A percentile compares a stretch with the other conserved stretches of the same genome.
phyloP scores from a whole-genome alignment of 2,113 vertebrate genomes.

The Miniopterus natalensis region DNA sequence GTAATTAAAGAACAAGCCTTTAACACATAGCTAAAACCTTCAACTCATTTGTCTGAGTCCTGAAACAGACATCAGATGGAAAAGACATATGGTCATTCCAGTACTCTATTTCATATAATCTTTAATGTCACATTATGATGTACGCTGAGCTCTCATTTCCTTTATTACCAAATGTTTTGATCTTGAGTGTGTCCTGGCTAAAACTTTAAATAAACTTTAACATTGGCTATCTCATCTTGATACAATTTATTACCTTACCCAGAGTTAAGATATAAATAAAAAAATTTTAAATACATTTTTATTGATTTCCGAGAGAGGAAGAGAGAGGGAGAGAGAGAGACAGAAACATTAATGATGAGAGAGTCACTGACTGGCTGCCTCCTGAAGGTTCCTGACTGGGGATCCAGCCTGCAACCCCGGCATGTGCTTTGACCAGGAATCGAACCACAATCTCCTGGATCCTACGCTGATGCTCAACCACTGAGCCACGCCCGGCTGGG shows the following conservation, averaged over 20 bases:
- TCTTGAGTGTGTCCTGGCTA: slow-evolving; percentile 9
- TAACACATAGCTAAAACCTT: slow-evolving; percentile 19
- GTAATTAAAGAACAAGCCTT: slow-evolving; percentile 13
- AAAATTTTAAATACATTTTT: neutral
- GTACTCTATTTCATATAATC: neutral
- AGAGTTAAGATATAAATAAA: slow-evolving; percentile 46
- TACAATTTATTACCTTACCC: slow-evolving; percentile 14
- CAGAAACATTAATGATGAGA: no score
- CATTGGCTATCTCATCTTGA: slow-evolving; percentile 17
- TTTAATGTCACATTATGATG: slow-evolving; percentile 28
- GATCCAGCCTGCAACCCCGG: no score
- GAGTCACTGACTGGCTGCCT: no score
- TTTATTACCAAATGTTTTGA: slow-evolving; percentile 35
- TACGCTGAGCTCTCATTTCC: slow-evolving; percentile 17
- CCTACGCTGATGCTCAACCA: no score
- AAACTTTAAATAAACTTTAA: slow-evolving; percentile 27
- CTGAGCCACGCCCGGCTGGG: no score
- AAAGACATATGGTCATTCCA: slow-evolving; percentile 23
- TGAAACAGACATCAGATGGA: slow-evolving; percentile 19
- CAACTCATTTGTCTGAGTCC: slow-evolving; percentile 2
- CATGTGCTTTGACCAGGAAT: no score
- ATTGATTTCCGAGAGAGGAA: no score
- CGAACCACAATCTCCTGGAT: no score
- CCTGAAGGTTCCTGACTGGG: no score
- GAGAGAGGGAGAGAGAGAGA: no score